Percentiles rank a stretch among this genome's conserved stretches.
These are phyloP conservation scores for Diglossa cyanea DNA, from an alignment of 2,797 vertebrate species.

Conservation along the genomic window DNA sequence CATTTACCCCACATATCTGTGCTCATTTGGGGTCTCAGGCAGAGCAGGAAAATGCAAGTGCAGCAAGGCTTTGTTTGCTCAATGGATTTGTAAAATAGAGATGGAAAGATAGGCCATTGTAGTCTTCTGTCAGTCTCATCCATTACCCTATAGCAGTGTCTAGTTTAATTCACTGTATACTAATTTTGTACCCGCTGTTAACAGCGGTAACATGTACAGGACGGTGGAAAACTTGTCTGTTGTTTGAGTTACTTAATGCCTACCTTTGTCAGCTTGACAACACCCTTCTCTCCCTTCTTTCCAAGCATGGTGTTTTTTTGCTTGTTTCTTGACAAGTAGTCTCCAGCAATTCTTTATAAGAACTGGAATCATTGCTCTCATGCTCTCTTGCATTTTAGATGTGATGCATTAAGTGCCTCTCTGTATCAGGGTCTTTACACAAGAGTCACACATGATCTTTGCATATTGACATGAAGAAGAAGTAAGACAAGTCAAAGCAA, in stretches of 20 bases:
- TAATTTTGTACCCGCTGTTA: neutral
- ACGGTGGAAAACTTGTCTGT: neutral
- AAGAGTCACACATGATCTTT: neutral
- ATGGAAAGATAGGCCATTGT: neutral
- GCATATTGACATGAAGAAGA: neutral
- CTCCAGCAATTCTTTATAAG: neutral
- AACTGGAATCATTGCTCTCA: neutral
- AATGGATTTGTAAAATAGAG: neutral
- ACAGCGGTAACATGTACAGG: neutral
- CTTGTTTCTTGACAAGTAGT: neutral
- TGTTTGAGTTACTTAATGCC: neutral
- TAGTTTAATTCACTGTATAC: neutral
- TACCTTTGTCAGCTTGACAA: neutral
- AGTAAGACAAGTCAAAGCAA: neutral
- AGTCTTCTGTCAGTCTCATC: neutral
- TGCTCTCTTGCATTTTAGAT: neutral
- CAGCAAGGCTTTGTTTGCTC: neutral
- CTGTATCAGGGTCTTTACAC: neutral
- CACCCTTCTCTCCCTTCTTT: neutral
- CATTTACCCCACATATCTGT: neutral
- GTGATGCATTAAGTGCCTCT: neutral
- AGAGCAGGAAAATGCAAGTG: neutral
- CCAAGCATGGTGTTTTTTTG: rapidly evolving
- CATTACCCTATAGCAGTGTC: neutral
- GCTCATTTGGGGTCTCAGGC: neutral